Percentiles rank a stretch among this genome's conserved stretches.
Conservation (phyloP, 2,888 invertebrate species). For the Tethea ocularis region DNA sequence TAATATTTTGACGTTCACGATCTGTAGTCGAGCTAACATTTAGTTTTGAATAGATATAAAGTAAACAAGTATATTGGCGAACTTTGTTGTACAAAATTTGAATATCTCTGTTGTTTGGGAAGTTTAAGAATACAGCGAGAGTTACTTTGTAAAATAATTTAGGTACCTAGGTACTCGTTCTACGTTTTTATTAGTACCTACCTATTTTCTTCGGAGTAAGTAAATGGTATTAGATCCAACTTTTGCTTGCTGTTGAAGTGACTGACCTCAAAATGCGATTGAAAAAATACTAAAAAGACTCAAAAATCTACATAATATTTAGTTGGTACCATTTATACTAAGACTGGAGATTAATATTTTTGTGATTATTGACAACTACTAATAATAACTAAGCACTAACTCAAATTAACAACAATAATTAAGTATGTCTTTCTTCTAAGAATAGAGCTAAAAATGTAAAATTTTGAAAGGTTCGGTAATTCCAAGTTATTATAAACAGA, state of each 20-base stretch:
- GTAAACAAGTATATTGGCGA: constrained; percentile 1
- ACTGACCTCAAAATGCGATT: neutral
- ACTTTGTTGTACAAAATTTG: constrained; percentile 3
- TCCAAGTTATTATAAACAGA: too few relatives aligned
- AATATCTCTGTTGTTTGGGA: constrained; percentile 1
- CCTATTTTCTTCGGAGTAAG: neutral
- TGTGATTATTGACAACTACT: too few relatives aligned
- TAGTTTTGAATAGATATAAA: constrained; percentile 4
- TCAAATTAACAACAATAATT: too few relatives aligned
- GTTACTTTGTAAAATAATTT: neutral
- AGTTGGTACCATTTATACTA: too few relatives aligned
- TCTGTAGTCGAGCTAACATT: constrained; percentile 14
- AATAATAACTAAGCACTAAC: too few relatives aligned
- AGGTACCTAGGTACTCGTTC: neutral
- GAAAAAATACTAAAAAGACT: too few relatives aligned
- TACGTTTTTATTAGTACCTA: constrained; percentile 7
- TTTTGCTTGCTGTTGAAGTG: neutral
- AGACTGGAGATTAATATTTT: too few relatives aligned
- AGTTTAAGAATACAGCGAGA: neutral
- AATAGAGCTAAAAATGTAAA: too few relatives aligned
- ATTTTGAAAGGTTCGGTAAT: too few relatives aligned
- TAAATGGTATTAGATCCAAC: neutral
- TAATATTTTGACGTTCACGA: constrained; percentile 15
- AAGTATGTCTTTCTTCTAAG: too few relatives aligned
- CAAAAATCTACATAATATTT: too few relatives aligned